Evolutionary conservation across 2,888 invertebrate species (phyloP).

Genomic region (Coremacera marginata): DNA sequence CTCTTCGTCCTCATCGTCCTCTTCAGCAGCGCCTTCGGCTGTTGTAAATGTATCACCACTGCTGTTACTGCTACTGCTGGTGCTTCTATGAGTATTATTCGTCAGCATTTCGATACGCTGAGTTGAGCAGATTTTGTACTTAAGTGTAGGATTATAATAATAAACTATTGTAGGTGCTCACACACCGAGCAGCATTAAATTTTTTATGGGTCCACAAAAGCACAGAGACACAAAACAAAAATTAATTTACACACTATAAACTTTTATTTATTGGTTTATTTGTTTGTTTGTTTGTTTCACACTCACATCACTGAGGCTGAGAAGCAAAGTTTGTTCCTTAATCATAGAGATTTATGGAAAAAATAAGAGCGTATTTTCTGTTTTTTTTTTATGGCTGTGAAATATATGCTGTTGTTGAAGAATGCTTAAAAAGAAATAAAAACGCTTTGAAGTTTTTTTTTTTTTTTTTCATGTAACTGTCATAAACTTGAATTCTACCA

Average conservation of each 20-base stretch:
- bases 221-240: not conserved
- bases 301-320: not conserved
- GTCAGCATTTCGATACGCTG: slow-evolving; percentile 53
- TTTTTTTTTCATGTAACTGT: too few species aligned
- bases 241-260: slow-evolving; percentile 1
- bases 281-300: not conserved
- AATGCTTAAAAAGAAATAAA: too few species aligned
- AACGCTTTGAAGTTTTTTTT: too few species aligned
- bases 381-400: too few species aligned
- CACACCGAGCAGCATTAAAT: not conserved
- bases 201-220: not conserved
- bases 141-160: not conserved
- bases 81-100: slow-evolving; percentile 46
- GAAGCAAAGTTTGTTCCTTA: not conserved
- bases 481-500: too few species aligned
- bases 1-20: slow-evolving; percentile 46
- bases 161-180: not conserved
- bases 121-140: not conserved
- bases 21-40: slow-evolving; percentile 35
- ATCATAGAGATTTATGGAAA: too few species aligned
- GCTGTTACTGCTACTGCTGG: slow-evolving; percentile 35
- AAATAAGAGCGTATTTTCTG: too few species aligned
- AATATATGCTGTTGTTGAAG: too few species aligned
- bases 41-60: slow-evolving; percentile 34
- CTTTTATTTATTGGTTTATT: slow-evolving; percentile 3